A percentile compares a stretch with the other conserved stretches of the same genome.
phyloP scores from a whole-genome alignment of 2,113 vertebrate genomes.

The Carlito syrichta region DNA sequence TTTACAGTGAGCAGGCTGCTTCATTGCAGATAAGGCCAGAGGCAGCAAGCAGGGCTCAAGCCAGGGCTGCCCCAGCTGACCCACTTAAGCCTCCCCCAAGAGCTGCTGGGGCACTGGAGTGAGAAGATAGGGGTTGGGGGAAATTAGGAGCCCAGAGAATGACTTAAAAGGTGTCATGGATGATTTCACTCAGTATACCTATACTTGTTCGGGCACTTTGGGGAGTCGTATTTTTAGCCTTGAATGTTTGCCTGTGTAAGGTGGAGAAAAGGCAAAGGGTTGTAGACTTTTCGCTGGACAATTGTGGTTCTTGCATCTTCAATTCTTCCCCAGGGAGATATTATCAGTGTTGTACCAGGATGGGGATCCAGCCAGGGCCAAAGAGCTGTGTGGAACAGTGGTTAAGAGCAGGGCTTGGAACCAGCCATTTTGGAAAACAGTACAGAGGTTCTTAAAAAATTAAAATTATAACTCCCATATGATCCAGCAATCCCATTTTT shows the following conservation, averaged over 20 bases:
- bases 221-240: not conserved
- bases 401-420: not conserved
- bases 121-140: not conserved
- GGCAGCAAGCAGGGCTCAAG: not conserved
- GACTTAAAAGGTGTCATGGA: not conserved
- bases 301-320: not conserved
- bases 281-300: not conserved
- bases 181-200: not conserved
- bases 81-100: not conserved
- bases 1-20: not conserved
- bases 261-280: not conserved
- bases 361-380: too few relatives aligned
- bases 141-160: not conserved
- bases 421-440: too few relatives aligned
- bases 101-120: not conserved
- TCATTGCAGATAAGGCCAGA: conserved; percentile 31
- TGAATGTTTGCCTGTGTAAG: not conserved
- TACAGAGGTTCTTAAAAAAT: too few relatives aligned
- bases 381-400: not conserved
- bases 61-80: not conserved
- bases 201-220: not conserved
- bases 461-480: too few relatives aligned
- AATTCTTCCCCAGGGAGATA: not conserved
- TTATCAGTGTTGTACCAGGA: not conserved
- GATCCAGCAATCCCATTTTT: too few relatives aligned